Evolutionary conservation across 2,797 vertebrate genomes (phyloP), one percentile per base, ranked within the genome.

Genomic region (Botia kubotai): DNA sequence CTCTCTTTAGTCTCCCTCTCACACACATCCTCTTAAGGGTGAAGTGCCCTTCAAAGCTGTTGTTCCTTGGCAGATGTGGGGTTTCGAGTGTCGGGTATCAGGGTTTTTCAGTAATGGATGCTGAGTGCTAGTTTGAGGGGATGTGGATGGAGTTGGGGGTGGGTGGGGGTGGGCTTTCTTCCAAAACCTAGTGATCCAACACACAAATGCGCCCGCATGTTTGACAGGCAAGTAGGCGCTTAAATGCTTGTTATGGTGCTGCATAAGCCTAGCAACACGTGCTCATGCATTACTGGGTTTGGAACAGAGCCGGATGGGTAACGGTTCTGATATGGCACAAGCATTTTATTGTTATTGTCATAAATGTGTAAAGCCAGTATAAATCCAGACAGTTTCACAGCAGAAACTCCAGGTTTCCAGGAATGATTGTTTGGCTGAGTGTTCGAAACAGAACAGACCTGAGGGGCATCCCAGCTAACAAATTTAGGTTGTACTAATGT

Each of bases 51-150:
- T 92, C 90, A 91, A 87, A 83, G 23, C 55, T 71, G 60, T 72
- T 84, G 85, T 81, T 83, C 73, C 83, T 68, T 72, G 69, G 81
- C 85, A 85, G 89, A 91, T 89, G 88, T 85, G 79, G 84, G 82
- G 77, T 72, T 72, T 89, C 68, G 77, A 85, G 89, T 93, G 92
- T 93, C 90, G 87, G 46, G 79, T 94, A 86, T 91, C 92, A 70
- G 69, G 83, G 75, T 72, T 50, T 52, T 50, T 79, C 84, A 80
- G 86, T 92, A 92, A 92, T 90, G 84, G 90, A 87, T 83, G 84
- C 86, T 84, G 10, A 43, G 81, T 74, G 43, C 86, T 78, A 76
- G 72, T 39, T 3, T 19, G 4, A 55, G 58, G 71, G 36, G 57
- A 26, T 62, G 55, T 29, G 17, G 52, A 33, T 33, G 33, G 1